A percentile compares a stretch with the other conserved stretches of the same genome.
Conservation (phyloP, 2,113 vertebrate genomes). For the Oryzias celebensis region DNA sequence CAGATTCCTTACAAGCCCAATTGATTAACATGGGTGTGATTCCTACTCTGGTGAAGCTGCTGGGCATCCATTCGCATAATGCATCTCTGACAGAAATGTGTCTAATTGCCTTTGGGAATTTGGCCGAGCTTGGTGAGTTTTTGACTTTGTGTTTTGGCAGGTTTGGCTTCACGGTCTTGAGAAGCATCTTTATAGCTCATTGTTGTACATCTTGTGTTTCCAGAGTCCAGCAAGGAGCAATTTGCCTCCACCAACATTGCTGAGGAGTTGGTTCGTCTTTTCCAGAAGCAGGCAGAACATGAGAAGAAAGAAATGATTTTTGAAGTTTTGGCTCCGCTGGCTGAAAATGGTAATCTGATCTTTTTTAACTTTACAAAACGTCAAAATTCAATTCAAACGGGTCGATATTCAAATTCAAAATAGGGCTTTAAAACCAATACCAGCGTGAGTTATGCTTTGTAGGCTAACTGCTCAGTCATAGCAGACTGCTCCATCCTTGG, state of each 20-base stretch:
- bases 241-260: conserved; percentile 95
- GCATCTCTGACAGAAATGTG: conserved; percentile 97
- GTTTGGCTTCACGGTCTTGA: too few species aligned
- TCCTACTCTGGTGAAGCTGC: conserved; percentile 92
- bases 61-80: conserved; percentile 93
- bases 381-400: too few species aligned
- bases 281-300: conserved; percentile 93
- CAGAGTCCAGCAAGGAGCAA: conserved; percentile 98
- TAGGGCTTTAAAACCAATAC: neutral
- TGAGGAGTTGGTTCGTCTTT: conserved; percentile 93
- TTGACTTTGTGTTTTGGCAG: too few species aligned
- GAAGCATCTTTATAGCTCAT: too few species aligned
- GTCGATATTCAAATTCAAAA: too few species aligned
- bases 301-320: conserved; percentile 99
- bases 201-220: neutral
- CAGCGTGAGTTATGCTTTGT: conserved; percentile 39
- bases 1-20: conserved; percentile 95
- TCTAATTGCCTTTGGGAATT: conserved; percentile 97
- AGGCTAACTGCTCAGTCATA: conserved; percentile 40
- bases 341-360: conserved; percentile 88
- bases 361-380: neutral
- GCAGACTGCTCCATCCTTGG: conserved; percentile 24
- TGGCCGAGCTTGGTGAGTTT: conserved; percentile 93
- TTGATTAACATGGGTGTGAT: conserved; percentile 98
- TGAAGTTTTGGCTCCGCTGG: conserved; percentile 95